These are phyloP conservation scores for Oceanodroma leucorhoa DNA, from an alignment of 2,797 vertebrate species.

Conservation along the genomic window DNA sequence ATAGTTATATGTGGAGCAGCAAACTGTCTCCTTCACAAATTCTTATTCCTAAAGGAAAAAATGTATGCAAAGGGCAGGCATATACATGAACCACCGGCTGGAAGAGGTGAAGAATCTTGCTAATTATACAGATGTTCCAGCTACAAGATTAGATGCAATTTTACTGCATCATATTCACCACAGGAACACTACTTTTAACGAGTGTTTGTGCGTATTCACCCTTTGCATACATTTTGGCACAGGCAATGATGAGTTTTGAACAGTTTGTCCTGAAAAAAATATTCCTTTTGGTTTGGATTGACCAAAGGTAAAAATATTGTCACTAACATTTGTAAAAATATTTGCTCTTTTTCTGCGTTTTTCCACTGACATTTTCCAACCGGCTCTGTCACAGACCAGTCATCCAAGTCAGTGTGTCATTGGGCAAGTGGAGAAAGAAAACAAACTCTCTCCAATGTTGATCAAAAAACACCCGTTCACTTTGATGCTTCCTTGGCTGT, in stretches of 20 bases:
- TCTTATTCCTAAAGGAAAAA: neutral
- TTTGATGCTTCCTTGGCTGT: conserved; percentile 68
- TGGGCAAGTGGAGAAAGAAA: conserved; percentile 61
- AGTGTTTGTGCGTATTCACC: neutral
- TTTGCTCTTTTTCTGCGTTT: conserved; percentile 64
- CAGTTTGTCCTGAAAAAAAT: conserved; percentile 57
- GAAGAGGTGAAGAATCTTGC: conserved; percentile 26
- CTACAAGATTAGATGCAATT: conserved; percentile 7
- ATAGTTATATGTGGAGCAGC: neutral
- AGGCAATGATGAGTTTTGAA: conserved; percentile 6
- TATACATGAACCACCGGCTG: neutral
- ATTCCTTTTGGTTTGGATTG: conserved; percentile 57
- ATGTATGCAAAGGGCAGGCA: neutral
- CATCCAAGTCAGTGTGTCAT: conserved; percentile 64
- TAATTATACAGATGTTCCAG: conserved; percentile 41
- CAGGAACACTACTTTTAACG: conserved; percentile 18
- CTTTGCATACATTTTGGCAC: conserved; percentile 49
- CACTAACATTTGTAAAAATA: conserved; percentile 58
- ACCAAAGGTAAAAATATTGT: conserved; percentile 64
- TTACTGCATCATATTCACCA: conserved; percentile 7
- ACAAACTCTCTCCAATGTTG: conserved; percentile 57
- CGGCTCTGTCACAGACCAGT: conserved; percentile 45
- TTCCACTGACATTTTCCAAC: conserved; percentile 67
- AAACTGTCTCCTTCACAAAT: neutral
- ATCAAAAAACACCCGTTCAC: conserved; percentile 51